phyloP scores from a whole-genome alignment of 2,797 vertebrate genomes.

The Enteromius trimaculatus region DNA sequence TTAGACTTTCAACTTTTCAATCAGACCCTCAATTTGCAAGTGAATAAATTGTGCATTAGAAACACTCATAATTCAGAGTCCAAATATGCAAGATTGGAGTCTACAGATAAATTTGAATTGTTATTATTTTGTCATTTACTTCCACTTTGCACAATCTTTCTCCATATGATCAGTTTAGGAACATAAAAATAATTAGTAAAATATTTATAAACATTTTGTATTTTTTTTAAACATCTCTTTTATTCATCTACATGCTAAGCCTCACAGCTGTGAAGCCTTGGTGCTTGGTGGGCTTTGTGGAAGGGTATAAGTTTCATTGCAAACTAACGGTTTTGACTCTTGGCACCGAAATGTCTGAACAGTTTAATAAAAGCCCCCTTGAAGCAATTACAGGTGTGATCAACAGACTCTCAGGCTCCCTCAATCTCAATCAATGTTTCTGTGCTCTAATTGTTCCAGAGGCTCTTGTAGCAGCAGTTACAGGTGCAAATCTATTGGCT shows the following conservation, averaged over 20 bases:
- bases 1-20: conserved; percentile 56
- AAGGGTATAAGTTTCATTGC: conserved; percentile 59
- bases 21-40: conserved; percentile 59
- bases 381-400: conserved; percentile 79
- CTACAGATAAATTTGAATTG: neutral
- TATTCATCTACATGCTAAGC: neutral
- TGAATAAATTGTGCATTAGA: conserved; percentile 62
- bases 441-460: conserved; percentile 80
- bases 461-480: conserved; percentile 70
- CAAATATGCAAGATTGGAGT: conserved; percentile 49
- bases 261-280: neutral
- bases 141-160: neutral
- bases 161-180: too few relatives aligned
- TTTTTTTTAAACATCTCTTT: neutral
- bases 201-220: neutral
- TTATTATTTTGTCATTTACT: neutral
- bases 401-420: conserved; percentile 68
- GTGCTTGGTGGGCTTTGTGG: neutral
- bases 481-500: conserved; percentile 67
- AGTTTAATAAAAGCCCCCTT: conserved; percentile 73
- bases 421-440: conserved; percentile 79
- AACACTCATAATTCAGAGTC: conserved; percentile 52
- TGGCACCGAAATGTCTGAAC: conserved; percentile 86
- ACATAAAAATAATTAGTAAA: neutral
- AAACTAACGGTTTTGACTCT: conserved; percentile 75